Percentiles rank a stretch among this genome's conserved stretches.
phyloP scores from a whole-genome alignment of 2,113 vertebrate genomes.

The Orthonyx spaldingii region DNA sequence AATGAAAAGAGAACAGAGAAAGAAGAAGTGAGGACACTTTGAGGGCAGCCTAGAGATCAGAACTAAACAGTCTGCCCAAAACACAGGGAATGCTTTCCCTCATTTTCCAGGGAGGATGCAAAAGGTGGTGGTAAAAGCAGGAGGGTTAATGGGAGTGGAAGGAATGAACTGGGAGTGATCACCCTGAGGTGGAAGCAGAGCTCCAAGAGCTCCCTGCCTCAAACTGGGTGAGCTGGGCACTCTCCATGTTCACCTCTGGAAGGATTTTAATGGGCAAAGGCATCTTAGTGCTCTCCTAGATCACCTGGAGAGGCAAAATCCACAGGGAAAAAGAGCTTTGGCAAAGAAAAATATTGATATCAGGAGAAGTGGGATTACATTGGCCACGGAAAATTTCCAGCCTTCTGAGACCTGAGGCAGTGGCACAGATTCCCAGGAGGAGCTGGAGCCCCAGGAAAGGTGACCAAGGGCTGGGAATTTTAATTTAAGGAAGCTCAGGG shows the following conservation, averaged over 20 bases:
- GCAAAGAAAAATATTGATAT: background rate
- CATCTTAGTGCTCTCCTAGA: background rate
- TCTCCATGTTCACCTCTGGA: background rate
- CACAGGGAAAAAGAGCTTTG: background rate
- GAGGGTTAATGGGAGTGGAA: background rate
- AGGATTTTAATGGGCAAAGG: background rate
- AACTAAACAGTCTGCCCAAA: background rate
- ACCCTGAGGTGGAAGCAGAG: background rate
- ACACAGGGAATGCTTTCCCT: background rate
- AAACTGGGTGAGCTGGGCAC: background rate
- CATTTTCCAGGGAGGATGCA: background rate
- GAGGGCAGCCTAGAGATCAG: background rate
- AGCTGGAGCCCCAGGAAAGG: rapidly evolving
- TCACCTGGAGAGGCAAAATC: background rate
- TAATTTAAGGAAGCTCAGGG: background rate
- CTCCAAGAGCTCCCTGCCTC: background rate
- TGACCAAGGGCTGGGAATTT: background rate
- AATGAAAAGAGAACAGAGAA: constrained; percentile 29
- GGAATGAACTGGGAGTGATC: background rate
- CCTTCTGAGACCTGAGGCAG: background rate
- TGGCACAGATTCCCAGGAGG: background rate
- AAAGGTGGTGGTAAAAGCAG: background rate
- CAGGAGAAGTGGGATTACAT: background rate
- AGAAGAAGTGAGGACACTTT: background rate
- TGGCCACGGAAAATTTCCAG: background rate